phyloP scores from a whole-genome alignment of 30 jellyfish, hydroid and myxozoan genomes.

The Aurelia coerulea region DNA sequence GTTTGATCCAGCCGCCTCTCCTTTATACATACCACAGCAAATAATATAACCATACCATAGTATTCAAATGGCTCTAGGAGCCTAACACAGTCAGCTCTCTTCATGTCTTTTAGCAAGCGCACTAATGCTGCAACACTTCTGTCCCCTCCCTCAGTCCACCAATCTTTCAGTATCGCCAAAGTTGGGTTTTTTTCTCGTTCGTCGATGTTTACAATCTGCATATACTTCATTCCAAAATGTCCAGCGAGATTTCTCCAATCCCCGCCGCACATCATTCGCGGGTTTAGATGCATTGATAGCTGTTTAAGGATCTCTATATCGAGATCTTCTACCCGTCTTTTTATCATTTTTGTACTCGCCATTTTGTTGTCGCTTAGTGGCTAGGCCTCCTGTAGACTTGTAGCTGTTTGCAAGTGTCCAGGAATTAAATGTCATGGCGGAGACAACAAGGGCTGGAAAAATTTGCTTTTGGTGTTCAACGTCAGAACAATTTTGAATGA shows the following conservation, averaged over 20 bases:
- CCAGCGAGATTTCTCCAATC: conserved; percentile 84
- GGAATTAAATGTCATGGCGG: too few relatives aligned
- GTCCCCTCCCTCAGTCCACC: conserved; percentile 71
- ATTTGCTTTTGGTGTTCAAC: too few relatives aligned
- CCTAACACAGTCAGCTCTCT: conserved; percentile 36
- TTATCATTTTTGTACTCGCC: not conserved
- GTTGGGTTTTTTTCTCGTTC: conserved; percentile 72
- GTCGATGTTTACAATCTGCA: conserved; percentile 8
- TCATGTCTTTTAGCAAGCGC: not conserved
- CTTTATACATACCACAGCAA: too few relatives aligned
- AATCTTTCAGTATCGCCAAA: conserved; percentile 42
- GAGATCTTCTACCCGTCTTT: conserved; percentile 55
- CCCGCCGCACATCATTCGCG: conserved; percentile 45
- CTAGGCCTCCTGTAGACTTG: too few relatives aligned
- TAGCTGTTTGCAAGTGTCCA: too few relatives aligned
- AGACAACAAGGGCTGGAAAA: too few relatives aligned
- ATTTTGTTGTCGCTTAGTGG: not conserved
- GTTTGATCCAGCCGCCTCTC: too few relatives aligned
- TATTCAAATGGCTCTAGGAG: conserved; percentile 43
- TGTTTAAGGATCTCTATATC: conserved; percentile 23
- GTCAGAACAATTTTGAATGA: too few relatives aligned
- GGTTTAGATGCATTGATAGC: conserved; percentile 59
- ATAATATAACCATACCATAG: conserved; percentile 10
- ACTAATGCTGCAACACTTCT: conserved; percentile 22
- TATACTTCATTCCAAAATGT: conserved; percentile 27